phyloP scores from a whole-genome alignment of 37 sponge, comb jelly and placozoan species.

The Dysidea cf. avara region DNA sequence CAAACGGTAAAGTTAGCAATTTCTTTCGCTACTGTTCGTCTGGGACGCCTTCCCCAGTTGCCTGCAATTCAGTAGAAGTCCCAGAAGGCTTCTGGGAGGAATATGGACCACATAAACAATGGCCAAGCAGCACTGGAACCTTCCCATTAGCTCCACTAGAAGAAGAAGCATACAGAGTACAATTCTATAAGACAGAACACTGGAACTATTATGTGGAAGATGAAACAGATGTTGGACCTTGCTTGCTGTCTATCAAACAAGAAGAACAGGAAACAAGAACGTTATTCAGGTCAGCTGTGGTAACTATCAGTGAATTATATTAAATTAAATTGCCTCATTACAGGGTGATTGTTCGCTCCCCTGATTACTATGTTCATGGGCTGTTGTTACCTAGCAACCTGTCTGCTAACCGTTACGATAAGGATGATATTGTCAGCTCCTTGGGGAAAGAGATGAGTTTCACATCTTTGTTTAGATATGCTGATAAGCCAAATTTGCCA shows the following conservation, averaged over 20 bases:
- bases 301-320: not conserved
- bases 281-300: not conserved
- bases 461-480: conserved; percentile 56
- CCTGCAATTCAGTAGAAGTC: too few relatives aligned
- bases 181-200: conserved; percentile 73
- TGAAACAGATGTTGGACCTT: conserved; percentile 85
- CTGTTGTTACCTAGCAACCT: conserved; percentile 47
- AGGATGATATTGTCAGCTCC: conserved; percentile 75
- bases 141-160: conserved; percentile 23
- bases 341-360: conserved; percentile 71
- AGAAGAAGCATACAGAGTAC: conserved; percentile 58
- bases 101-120: too few relatives aligned
- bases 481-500: conserved; percentile 35
- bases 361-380: conserved; percentile 74
- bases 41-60: too few relatives aligned
- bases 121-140: too few relatives aligned
- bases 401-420: conserved; percentile 42
- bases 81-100: too few relatives aligned
- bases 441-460: conserved; percentile 83
- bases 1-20: too few relatives aligned
- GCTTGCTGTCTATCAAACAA: conserved; percentile 78
- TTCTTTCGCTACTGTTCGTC: too few relatives aligned
- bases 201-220: conserved; percentile 82
- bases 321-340: not conserved
- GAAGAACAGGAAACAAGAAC: conserved; percentile 43